phyloP scores from a whole-genome alignment of 2,797 vertebrate species.

The Arrhamphus sclerolepis region DNA sequence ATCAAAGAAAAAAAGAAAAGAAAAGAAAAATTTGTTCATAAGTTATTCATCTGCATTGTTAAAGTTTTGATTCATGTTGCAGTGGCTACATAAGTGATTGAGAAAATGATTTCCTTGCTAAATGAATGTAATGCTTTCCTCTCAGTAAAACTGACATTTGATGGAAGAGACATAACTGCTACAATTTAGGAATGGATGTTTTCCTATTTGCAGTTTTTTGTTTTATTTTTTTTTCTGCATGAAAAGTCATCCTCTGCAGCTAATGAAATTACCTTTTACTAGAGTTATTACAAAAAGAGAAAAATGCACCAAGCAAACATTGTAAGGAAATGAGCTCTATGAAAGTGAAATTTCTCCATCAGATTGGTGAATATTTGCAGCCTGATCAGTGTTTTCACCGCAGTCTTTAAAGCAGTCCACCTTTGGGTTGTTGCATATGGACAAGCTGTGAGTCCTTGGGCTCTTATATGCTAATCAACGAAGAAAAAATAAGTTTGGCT shows the following conservation, averaged over 20 bases:
- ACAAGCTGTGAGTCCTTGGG: conserved; percentile 53
- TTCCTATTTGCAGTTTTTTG: conserved; percentile 33
- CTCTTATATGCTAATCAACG: conserved; percentile 46
- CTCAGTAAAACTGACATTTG: conserved; percentile 35
- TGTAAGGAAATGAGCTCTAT: conserved; percentile 6
- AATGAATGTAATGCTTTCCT: conserved; percentile 37
- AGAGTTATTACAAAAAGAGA: conserved; percentile 20
- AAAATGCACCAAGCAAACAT: conserved; percentile 10
- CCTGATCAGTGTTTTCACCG: conserved; percentile 45
- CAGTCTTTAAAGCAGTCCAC: conserved; percentile 24
- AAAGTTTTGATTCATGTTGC: conserved; percentile 15
- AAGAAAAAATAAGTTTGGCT: conserved; percentile 57
- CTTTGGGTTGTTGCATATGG: conserved; percentile 40
- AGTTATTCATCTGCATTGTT: conserved; percentile 31
- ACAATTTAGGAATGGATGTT: conserved; percentile 25
- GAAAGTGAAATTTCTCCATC: not conserved
- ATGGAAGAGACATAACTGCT: conserved; percentile 30
- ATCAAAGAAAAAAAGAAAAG: conserved; percentile 5
- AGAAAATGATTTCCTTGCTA: conserved; percentile 26
- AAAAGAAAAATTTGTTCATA: conserved; percentile 1
- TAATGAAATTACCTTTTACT: conserved; percentile 10
- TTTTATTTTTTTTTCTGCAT: conserved; percentile 21
- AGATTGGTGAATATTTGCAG: conserved; percentile 30
- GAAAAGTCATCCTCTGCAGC: conserved; percentile 5
- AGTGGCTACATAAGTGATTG: conserved; percentile 29